Conservation (phyloP, 2,113 vertebrate species). For the Pipa parva region DNA sequence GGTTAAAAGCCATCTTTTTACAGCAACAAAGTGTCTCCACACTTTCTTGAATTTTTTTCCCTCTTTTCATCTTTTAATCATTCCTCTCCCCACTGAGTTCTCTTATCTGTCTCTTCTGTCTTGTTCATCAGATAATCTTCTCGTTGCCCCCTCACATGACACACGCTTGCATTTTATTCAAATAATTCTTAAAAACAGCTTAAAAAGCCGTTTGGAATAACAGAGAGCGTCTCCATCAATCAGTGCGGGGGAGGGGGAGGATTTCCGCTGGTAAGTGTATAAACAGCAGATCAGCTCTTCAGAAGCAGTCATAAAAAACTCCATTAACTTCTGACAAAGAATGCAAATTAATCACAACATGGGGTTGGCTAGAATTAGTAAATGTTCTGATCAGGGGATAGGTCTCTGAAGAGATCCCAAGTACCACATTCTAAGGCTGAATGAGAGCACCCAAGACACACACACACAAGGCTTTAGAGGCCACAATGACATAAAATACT, state of each 20-base stretch:
- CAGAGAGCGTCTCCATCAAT: slow-evolving; percentile 83
- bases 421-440: background rate
- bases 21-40: background rate
- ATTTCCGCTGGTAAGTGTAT: slow-evolving; percentile 96
- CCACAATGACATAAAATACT: background rate
- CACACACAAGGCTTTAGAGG: background rate
- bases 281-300: slow-evolving; percentile 98
- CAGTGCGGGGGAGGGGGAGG: slow-evolving; percentile 70
- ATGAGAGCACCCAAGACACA: slow-evolving; percentile 14
- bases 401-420: slow-evolving; percentile 52
- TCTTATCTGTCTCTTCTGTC: slow-evolving; percentile 63
- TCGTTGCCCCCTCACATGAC: slow-evolving; percentile 61
- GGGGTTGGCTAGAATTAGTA: slow-evolving; percentile 97
- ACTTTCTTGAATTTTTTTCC: background rate
- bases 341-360: slow-evolving; percentile 99
- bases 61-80: slow-evolving; percentile 53
- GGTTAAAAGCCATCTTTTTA: background rate
- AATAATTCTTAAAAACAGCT: slow-evolving; percentile 87
- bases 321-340: slow-evolving; percentile 99
- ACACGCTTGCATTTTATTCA: slow-evolving; percentile 78
- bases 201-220: slow-evolving; percentile 81
- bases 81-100: slow-evolving; percentile 51
- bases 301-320: slow-evolving; percentile 94
- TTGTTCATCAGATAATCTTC: slow-evolving; percentile 68
- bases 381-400: slow-evolving; percentile 95